Base-by-base conservation (phyloP, 1,140 invertebrate species). In the Asobara japonica region DNA sequence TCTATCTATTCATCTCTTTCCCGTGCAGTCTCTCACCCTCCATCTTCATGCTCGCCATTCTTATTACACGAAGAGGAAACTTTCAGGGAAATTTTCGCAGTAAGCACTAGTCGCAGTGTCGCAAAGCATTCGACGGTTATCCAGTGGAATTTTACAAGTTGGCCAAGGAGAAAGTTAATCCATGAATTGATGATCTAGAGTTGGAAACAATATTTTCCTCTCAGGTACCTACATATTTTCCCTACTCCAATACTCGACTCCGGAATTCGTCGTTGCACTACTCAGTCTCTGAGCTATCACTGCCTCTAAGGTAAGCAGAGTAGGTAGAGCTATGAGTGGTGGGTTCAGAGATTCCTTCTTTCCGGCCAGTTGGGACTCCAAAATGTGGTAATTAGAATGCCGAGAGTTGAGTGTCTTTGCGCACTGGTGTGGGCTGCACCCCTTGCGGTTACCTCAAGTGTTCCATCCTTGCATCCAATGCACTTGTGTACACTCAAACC, bases 301-400 rank as follows among this genome's bases (percentile, higher is more conserved):
- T n/a, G n/a, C n/a, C n/a, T n/a, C n/a, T n/a, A n/a, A n/a, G n/a
- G n/a, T n/a, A n/a, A n/a, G n/a, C n/a, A n/a, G n/a, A 70, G 56
- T 65, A 71, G 74, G 68, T 72, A 75, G 75, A 33, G 62, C 4
- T 25, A 64, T 69, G 60, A 73, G 74, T 74, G 71, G 72, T 64
- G 76, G 73, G n/a, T n/a, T n/a, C n/a, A n/a, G n/a, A n/a, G 79
- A 80, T 82, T 76, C 79, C 64, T 73, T 78, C 80, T 84, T 71
- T 85, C 82, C 80, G 82, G 79, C 78, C 81, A 84, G 84, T 85
- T 84, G 83, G 70, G 76, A 77, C 75, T 67, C 77, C 29, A 18
- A 84, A 86, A 86, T 86, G 82, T 85, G 84, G 84, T 84, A 86
- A 86, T 86, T 86, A 86, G 83, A 79, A 86, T 86, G 83, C 84